These are phyloP conservation scores for Euschistus heros DNA, from an alignment of 1,140 invertebrate genomes.

Conservation along the genomic window DNA sequence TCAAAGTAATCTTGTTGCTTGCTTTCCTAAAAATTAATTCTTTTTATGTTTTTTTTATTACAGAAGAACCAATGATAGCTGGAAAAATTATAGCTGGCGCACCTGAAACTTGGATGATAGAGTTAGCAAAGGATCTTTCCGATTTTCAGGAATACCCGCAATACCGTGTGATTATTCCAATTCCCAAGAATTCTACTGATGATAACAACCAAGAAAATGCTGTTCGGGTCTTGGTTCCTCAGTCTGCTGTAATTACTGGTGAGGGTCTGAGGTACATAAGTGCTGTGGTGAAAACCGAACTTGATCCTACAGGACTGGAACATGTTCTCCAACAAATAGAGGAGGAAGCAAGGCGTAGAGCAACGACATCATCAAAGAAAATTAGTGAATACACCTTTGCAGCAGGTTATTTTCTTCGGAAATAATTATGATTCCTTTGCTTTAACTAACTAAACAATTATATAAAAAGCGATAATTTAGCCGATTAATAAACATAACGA, in stretches of 20 bases:
- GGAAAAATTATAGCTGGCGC: not conserved
- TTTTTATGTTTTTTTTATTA: no score
- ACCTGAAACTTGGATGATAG: not conserved
- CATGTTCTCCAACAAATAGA: no score
- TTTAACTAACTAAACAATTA: not conserved
- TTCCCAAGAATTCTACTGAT: not conserved
- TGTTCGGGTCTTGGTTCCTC: not conserved
- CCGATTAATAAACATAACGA: not conserved
- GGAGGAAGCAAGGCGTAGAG: no score
- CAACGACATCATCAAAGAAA: no score
- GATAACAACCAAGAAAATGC: not conserved
- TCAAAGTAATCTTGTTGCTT: no score
- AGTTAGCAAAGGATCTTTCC: not conserved
- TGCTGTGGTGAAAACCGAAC: no score
- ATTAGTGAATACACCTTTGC: no score
- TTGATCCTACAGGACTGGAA: no score
- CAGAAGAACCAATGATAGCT: no score
- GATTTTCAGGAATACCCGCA: not conserved
- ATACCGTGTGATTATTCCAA: not conserved
- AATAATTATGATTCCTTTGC: no score
- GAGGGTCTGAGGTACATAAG: not conserved
- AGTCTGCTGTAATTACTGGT: not conserved
- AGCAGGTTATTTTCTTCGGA: no score
- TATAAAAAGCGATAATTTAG: not conserved
- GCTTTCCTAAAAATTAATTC: no score